These are phyloP conservation scores for Stenotaenia linearis DNA, from an alignment of 2,888 invertebrate species.

Conservation along the genomic window DNA sequence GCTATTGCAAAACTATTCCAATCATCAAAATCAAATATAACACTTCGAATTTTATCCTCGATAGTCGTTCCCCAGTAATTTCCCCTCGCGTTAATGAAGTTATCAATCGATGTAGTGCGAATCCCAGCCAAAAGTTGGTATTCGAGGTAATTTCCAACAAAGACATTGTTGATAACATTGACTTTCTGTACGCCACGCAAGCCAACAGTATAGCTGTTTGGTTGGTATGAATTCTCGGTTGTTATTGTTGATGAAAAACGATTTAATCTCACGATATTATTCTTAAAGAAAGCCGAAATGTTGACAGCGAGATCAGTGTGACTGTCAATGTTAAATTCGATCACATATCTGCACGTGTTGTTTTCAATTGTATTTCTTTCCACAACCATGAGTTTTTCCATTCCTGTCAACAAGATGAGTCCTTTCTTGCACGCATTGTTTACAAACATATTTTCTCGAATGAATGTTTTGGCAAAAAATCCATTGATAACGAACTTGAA, in stretches of 20 bases:
- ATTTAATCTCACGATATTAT: constrained; percentile 71
- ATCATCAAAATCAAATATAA: constrained; percentile 96
- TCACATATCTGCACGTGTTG: constrained; percentile 75
- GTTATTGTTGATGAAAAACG: constrained; percentile 46
- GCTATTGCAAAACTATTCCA: constrained; percentile 98
- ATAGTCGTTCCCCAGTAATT: constrained; percentile 94
- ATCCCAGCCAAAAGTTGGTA: constrained; percentile 87
- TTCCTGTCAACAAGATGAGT: constrained; percentile 75
- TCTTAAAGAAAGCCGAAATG: constrained; percentile 70
- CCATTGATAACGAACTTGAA: constrained; percentile 84
- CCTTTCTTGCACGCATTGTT: constrained; percentile 78
- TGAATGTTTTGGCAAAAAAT: constrained; percentile 83
- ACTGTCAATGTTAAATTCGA: constrained; percentile 82
- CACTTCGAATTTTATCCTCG: constrained; percentile 65
- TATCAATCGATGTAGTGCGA: constrained; percentile 76
- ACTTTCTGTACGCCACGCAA: constrained; percentile 94
- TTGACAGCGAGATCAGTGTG: constrained; percentile 82
- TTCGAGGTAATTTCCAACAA: constrained; percentile 67
- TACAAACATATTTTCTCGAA: constrained; percentile 75
- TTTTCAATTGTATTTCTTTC: constrained; percentile 69
- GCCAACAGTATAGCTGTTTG: constrained; percentile 77
- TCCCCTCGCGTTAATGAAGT: constrained; percentile 76
- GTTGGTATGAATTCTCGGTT: constrained; percentile 45
- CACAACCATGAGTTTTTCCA: constrained; percentile 91
- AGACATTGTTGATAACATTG: constrained; percentile 78